A percentile compares a stretch with the other conserved stretches of the same genome.
phyloP scores from a whole-genome alignment of 2,888 invertebrate genomes.

The Himalopsyche tibetana region DNA sequence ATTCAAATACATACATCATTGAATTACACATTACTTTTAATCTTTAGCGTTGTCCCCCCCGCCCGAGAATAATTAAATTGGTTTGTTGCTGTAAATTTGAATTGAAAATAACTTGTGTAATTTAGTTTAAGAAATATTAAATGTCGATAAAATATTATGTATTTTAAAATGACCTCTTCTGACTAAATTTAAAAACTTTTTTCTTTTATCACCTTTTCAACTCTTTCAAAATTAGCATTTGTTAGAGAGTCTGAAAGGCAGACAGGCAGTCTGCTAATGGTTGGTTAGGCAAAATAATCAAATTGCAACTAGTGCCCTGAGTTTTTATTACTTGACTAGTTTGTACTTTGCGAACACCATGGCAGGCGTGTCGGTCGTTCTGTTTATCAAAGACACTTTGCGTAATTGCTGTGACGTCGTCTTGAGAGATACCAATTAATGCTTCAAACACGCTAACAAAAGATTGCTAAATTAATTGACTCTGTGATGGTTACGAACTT shows the following conservation, averaged over 20 bases:
- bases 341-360: neutral
- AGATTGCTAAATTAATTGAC: slow-evolving; percentile 12
- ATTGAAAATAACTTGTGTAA: no score
- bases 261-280: slow-evolving; percentile 1
- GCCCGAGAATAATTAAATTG: no score
- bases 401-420: slow-evolving; percentile 20
- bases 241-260: neutral
- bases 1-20: no score
- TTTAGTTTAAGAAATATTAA: no score
- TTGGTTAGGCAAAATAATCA: slow-evolving; percentile 11
- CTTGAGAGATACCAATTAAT: slow-evolving; percentile 15
- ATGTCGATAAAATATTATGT: no score
- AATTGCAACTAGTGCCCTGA: neutral
- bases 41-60: no score
- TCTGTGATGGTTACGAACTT: neutral
- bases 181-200: no score
- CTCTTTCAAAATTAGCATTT: neutral
- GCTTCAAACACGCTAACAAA: neutral
- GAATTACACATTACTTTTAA: no score
- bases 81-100: no score
- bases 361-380: neutral
- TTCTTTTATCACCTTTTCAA: no score
- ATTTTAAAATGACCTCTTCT: no score
- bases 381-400: slow-evolving; percentile 20
- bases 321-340: slow-evolving; percentile 24